These are phyloP conservation scores for Trinectes maculatus DNA, from an alignment of 2,113 vertebrate species.

Conservation along the genomic window DNA sequence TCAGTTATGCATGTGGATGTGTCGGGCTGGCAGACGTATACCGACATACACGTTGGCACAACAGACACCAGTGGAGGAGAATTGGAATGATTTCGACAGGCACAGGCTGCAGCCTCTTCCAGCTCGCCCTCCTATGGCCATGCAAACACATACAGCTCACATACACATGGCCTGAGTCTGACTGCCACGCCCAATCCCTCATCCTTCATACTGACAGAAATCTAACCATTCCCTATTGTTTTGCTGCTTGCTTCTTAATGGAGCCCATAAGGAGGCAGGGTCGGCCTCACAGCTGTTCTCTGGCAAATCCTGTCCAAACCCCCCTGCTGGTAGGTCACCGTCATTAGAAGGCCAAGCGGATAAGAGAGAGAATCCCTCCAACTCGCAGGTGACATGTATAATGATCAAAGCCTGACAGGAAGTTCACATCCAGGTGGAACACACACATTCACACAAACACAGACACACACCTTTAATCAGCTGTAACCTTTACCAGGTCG, in stretches of 20 bases:
- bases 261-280: slow-evolving; percentile 40
- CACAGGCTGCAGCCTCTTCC: slow-evolving; percentile 5
- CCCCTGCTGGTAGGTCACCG: slow-evolving; percentile 34
- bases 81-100: slow-evolving; percentile 44
- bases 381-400: slow-evolving; percentile 35
- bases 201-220: slow-evolving; percentile 50
- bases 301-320: slow-evolving; percentile 7
- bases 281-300: slow-evolving; percentile 38
- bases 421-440: slow-evolving; percentile 12
- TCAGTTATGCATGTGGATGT: slow-evolving; percentile 40
- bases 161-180: slow-evolving; percentile 12
- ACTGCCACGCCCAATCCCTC: slow-evolving; percentile 13
- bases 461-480: background rate
- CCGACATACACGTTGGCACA: slow-evolving; percentile 28
- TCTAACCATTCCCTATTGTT: background rate
- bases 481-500: background rate
- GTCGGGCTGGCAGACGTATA: slow-evolving; percentile 27
- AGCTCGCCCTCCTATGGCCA: background rate
- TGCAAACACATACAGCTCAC: slow-evolving; percentile 23
- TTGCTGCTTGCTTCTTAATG: slow-evolving; percentile 32
- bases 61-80: slow-evolving; percentile 13
- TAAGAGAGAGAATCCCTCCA: slow-evolving; percentile 32
- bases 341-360: slow-evolving; percentile 49
- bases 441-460: background rate
- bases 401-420: slow-evolving; percentile 15